Conservation (phyloP, 2,888 invertebrate genomes). For the Petrophora chlorosata region DNA sequence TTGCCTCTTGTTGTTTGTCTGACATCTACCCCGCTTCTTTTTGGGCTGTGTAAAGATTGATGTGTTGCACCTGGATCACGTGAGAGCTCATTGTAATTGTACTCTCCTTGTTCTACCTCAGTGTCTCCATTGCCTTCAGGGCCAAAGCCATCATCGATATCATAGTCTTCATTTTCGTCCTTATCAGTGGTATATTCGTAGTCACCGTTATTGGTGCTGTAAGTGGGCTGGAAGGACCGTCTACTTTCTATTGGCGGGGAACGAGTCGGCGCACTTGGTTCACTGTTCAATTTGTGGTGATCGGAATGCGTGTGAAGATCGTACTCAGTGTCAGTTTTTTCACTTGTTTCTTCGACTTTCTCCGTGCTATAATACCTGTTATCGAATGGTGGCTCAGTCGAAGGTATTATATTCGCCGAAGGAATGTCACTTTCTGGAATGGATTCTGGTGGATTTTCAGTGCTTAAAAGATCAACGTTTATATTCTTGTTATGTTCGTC, state of each 20-base stretch:
- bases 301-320: conserved; percentile 64
- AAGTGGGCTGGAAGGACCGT: conserved; percentile 64
- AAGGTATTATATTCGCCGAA: conserved; percentile 29
- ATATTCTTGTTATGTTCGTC: conserved; percentile 72
- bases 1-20: conserved; percentile 80
- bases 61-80: conserved; percentile 63
- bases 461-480: conserved; percentile 54
- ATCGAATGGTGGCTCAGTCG: conserved; percentile 42
- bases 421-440: conserved; percentile 20
- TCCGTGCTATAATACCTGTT: conserved; percentile 35
- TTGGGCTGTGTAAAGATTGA: conserved; percentile 61
- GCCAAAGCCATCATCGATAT: conserved; percentile 66
- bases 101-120: conserved; percentile 79
- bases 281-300: conserved; percentile 57
- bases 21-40: conserved; percentile 66
- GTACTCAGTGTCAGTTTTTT: conserved; percentile 49
- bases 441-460: conserved; percentile 39
- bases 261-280: conserved; percentile 39
- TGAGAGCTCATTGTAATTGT: conserved; percentile 84
- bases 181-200: conserved; percentile 70
- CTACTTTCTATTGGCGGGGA: conserved; percentile 57
- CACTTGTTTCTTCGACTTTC: conserved; percentile 38
- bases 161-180: conserved; percentile 74
- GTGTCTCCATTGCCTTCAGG: conserved; percentile 68
- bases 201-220: conserved; percentile 54